Conservation (phyloP, 2,113 vertebrate species). For the Oryzias celebensis region DNA sequence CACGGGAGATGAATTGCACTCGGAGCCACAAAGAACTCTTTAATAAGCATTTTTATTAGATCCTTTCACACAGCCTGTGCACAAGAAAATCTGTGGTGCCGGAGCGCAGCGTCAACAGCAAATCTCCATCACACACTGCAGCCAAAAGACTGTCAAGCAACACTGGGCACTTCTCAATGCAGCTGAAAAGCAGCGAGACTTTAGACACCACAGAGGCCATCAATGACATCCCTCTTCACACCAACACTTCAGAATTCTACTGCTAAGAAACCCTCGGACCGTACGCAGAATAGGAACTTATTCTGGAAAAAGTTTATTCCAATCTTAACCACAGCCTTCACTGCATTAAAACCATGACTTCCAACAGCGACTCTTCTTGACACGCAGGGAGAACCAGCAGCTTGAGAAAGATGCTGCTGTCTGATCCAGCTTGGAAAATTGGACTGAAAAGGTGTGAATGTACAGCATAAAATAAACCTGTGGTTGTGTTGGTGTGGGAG, state of each 20-base stretch:
- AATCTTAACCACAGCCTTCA: too few species aligned
- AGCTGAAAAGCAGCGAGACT: neutral
- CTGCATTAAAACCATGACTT: too few species aligned
- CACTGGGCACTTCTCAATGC: neutral
- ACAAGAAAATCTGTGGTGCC: neutral
- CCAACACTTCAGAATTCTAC: too few species aligned
- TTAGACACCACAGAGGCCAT: neutral
- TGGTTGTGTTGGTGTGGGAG: conserved; percentile 6
- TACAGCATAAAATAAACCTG: neutral
- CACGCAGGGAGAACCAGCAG: too few species aligned
- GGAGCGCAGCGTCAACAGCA: conserved; percentile 3
- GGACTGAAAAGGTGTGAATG: conserved; percentile 1
- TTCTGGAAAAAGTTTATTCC: too few species aligned
- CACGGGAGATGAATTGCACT: conserved; percentile 45
- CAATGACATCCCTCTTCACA: neutral
- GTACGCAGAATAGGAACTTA: too few species aligned
- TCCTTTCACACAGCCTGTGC: conserved; percentile 22
- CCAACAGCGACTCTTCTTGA: too few species aligned
- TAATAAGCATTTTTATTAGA: conserved; percentile 63
- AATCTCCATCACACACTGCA: conserved; percentile 26
- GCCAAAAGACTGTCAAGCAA: conserved; percentile 13
- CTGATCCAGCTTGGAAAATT: neutral
- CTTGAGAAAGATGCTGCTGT: too few species aligned
- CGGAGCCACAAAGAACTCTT: conserved; percentile 40
- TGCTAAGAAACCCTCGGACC: too few species aligned